Evolutionary conservation across 2,888 invertebrate species (phyloP).

Genomic region (Dione vanillae): DNA sequence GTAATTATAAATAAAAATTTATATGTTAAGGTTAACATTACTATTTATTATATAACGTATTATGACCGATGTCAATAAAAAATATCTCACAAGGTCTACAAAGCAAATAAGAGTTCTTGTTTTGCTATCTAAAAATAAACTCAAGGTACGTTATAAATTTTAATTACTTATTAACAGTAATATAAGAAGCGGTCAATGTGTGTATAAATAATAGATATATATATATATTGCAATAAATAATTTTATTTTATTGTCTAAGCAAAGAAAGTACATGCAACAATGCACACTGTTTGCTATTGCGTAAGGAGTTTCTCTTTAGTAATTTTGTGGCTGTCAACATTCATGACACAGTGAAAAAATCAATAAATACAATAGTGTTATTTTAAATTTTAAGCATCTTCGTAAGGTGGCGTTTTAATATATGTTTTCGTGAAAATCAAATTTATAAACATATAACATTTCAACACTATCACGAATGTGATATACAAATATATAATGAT

Average conservation of each 20-base stretch:
- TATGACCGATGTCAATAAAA: constrained; percentile 38
- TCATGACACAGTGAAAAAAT: neutral
- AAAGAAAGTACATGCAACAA: constrained; percentile 62
- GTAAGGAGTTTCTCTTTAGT: constrained; percentile 55
- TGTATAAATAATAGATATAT: neutral
- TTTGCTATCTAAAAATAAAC: constrained; percentile 26
- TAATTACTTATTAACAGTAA: constrained; percentile 6
- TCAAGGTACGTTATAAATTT: constrained; percentile 23
- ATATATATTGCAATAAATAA: constrained; percentile 28
- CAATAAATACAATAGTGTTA: neutral
- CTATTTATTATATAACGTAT: constrained; percentile 34
- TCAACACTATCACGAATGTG: neutral
- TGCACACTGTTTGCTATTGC: constrained; percentile 51
- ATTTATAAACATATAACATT: neutral
- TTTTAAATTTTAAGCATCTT: neutral
- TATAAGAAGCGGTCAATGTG: neutral
- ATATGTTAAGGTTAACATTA: constrained; percentile 38
- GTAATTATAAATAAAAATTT: constrained; percentile 14
- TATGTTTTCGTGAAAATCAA: neutral
- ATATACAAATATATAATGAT: neutral
- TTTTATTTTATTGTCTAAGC: constrained; percentile 35
- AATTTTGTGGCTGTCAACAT: constrained; percentile 20
- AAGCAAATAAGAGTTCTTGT: constrained; percentile 24
- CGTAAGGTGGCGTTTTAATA: neutral
- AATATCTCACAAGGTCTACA: constrained; percentile 36